phyloP scores from a whole-genome alignment of 2,888 invertebrate genomes.

The Nemapogon koenigi region DNA sequence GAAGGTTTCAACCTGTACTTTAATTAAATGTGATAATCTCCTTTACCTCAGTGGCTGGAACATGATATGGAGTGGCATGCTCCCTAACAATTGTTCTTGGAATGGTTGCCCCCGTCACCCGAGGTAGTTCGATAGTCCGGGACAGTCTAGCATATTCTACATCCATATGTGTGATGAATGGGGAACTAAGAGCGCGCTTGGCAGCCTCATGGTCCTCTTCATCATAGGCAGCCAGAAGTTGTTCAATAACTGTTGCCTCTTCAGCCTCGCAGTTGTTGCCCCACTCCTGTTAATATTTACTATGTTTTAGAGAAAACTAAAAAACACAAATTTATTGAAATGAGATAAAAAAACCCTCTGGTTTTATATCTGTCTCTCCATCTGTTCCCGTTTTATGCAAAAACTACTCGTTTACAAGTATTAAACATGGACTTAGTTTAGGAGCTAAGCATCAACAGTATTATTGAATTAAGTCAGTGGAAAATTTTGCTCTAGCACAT shows the following conservation, averaged over 20 bases:
- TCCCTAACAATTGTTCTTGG: conserved; percentile 68
- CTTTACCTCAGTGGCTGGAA: conserved; percentile 37
- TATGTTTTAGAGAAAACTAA: background rate
- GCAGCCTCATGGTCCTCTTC: conserved; percentile 87
- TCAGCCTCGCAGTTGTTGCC: conserved; percentile 86
- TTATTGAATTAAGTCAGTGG: no score
- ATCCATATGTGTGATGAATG: conserved; percentile 92
- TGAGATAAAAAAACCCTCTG: no score
- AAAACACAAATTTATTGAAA: no score
- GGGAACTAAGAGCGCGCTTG: conserved; percentile 73
- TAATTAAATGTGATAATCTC: no score
- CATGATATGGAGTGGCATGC: conserved; percentile 75
- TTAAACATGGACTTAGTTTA: no score
- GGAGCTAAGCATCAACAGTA: no score
- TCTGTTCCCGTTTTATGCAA: no score
- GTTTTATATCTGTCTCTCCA: no score
- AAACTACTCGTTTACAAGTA: no score
- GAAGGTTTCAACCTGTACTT: no score
- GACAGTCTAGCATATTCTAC: conserved; percentile 80
- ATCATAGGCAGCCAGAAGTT: conserved; percentile 80
- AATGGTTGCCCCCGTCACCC: conserved; percentile 35
- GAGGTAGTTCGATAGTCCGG: conserved; percentile 33
- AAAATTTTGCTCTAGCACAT: no score
- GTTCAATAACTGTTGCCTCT: conserved; percentile 81
- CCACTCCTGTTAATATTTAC: conserved; percentile 62